phyloP scores from a whole-genome alignment of 2,888 invertebrate species.

The Cephus nigrinus region DNA sequence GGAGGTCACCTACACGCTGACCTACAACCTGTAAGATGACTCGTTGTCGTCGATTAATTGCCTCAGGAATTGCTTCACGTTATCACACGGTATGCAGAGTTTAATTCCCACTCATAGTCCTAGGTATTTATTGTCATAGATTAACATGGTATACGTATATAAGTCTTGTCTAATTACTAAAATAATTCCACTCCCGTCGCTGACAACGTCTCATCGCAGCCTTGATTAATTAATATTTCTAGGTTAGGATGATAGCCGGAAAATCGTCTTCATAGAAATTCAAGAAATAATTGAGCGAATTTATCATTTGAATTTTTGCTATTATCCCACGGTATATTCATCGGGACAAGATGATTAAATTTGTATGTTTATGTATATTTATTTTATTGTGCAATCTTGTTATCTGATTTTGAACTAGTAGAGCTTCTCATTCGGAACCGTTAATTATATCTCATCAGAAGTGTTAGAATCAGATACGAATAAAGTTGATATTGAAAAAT shows the following conservation, averaged over 20 bases:
- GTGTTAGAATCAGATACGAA: too few species aligned
- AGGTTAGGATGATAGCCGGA: too few species aligned
- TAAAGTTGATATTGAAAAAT: too few species aligned
- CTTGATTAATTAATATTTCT: too few species aligned
- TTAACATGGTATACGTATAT: too few species aligned
- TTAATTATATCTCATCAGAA: background rate
- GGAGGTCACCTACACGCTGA: conserved; percentile 8
- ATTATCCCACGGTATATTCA: too few species aligned
- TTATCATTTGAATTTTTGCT: too few species aligned
- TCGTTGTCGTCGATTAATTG: background rate
- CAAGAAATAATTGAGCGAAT: too few species aligned
- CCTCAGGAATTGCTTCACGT: background rate
- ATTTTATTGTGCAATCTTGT: background rate
- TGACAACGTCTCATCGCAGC: too few species aligned
- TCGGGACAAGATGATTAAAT: background rate
- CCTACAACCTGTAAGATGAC: conserved; percentile 7
- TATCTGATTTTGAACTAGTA: background rate
- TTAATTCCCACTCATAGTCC: background rate
- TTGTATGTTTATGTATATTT: background rate
- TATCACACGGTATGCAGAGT: background rate
- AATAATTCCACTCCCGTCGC: too few species aligned
- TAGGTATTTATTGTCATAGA: background rate
- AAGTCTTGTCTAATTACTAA: too few species aligned
- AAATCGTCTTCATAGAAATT: too few species aligned
- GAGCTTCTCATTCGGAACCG: background rate